Percentiles rank a stretch among this genome's conserved stretches.
Conservation (phyloP, 2,113 vertebrate species). For the Poeciliopsis retropinna region DNA sequence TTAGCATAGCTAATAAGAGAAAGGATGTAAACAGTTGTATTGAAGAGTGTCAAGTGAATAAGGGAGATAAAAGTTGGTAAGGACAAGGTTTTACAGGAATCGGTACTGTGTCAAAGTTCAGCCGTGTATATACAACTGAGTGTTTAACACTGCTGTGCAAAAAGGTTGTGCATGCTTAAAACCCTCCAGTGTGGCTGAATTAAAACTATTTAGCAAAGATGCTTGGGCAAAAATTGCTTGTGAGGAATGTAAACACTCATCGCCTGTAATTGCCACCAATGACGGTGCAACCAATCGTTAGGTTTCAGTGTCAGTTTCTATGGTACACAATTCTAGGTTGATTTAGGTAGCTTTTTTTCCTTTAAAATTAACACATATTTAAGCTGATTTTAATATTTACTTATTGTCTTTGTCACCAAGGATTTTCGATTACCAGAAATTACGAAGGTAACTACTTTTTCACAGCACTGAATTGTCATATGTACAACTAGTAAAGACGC, state of each 20-base stretch:
- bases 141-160: background rate
- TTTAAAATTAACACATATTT: background rate
- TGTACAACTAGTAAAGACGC: background rate
- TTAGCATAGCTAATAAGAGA: slow-evolving; percentile 79
- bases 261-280: background rate
- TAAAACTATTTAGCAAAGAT: too few relatives aligned
- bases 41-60: slow-evolving; percentile 53
- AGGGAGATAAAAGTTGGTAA: slow-evolving; percentile 44
- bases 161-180: background rate
- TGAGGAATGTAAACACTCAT: too few relatives aligned
- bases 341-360: too few relatives aligned
- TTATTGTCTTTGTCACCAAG: background rate
- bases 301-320: too few relatives aligned
- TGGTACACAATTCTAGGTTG: too few relatives aligned
- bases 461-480: background rate
- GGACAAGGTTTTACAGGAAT: slow-evolving; percentile 16
- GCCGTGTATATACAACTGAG: background rate
- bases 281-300: background rate
- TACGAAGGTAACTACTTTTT: background rate
- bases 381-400: background rate
- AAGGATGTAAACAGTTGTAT: slow-evolving; percentile 38
- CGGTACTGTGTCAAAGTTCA: slow-evolving; percentile 32
- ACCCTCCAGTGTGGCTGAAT: too few relatives aligned
- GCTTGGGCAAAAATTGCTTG: too few relatives aligned
- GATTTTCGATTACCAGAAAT: background rate